Percentiles rank a stretch among this genome's conserved stretches.
Conservation (phyloP, 2,113 vertebrate genomes). For the Oreotrochilus melanogaster region DNA sequence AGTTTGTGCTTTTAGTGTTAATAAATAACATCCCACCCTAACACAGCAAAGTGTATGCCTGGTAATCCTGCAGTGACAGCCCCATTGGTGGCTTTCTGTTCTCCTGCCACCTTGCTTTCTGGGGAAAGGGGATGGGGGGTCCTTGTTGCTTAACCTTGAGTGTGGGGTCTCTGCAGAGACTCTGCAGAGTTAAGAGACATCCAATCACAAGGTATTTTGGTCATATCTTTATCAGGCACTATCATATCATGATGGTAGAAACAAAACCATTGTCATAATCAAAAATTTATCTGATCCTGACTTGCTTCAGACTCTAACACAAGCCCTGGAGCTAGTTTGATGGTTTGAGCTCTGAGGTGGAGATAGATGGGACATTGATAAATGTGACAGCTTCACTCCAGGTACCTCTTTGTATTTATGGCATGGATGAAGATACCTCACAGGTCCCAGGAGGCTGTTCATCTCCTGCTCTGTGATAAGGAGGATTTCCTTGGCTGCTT, state of each 20-base stretch:
- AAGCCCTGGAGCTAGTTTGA: neutral
- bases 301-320: neutral
- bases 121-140: neutral
- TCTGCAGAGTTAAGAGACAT: neutral
- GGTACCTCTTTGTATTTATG: neutral
- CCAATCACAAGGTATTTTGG: neutral
- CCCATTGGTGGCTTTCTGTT: neutral
- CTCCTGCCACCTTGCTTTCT: neutral
- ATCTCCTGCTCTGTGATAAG: neutral
- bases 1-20: neutral
- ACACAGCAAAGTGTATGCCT: neutral
- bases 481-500: neutral
- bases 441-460: neutral
- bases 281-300: neutral
- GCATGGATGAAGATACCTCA: accelerated
- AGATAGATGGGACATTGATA: neutral
- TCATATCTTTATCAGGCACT: neutral
- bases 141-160: neutral
- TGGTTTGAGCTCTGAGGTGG: neutral
- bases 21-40: neutral
- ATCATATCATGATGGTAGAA: accelerated
- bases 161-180: accelerated
- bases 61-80: neutral
- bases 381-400: no score
- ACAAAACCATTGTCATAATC: accelerated